Base-by-base conservation (phyloP, 2,797 vertebrate species). In the Neopelma chrysocephalum region DNA sequence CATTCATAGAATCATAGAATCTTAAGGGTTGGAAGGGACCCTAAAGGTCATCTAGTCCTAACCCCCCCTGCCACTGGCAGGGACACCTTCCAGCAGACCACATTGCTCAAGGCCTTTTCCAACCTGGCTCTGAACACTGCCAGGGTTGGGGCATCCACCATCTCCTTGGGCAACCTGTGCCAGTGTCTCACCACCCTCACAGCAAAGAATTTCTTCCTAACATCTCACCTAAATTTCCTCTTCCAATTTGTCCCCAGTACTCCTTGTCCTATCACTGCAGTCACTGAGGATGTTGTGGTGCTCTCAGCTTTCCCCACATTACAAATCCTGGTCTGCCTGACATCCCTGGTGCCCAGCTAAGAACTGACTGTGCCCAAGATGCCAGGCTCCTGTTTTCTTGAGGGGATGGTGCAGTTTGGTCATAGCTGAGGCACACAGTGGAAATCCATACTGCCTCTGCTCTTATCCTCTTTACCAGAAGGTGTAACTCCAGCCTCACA, bases 1-100 rank as follows among this genome's bases (percentile, higher is more conserved):
- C 36, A 29, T 36, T 22, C 26, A 23, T 0, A 61, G 61, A 54
- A 34, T 11, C 40, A 10, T 3, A 1, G 42, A 32, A 40, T 42
- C 21, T 4, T 32, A 54, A 68, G 48, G 42, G 15, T 10, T 16
- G 42, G 26, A 36, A 54, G 26, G 12, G 31, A 48, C 22, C 48
- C 27, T 8, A 69, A 1, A 56, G 2, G 4, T 9, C 26, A 36
- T 3, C 31, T 10, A 8, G 3, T 47, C 0, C n/a, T 20, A 21
- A 14, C 12, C 26, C 10, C 32, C 27, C 45, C 29, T 42, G 40
- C 40, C 70, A 32, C 12, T 78, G 34, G 47, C 61, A 75, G 70
- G 40, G 62, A 27, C 47, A 42, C 9, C 10, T 54, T 1, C 34
- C 62, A 32, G 47, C 34, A 0, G n/a, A 21, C 31, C 77, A 89